Conservation (phyloP, 2,113 vertebrate species). For the Trematocara variabile region DNA sequence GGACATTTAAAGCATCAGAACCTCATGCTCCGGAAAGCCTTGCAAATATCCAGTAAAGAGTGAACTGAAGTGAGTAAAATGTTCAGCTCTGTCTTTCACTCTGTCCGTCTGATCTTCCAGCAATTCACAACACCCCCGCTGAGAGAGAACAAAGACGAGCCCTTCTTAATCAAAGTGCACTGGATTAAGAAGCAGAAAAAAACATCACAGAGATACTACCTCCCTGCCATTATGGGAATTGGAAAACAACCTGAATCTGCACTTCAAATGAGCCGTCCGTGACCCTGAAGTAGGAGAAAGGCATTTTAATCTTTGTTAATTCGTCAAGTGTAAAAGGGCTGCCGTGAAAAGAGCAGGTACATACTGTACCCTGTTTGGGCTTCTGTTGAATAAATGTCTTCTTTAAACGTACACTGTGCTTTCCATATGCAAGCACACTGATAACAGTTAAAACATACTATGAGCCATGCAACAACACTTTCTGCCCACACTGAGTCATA, state of each 20-base stretch:
- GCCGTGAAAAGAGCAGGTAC: background rate
- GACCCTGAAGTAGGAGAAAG: slow-evolving; percentile 59
- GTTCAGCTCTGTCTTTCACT: slow-evolving; percentile 12
- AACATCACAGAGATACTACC: slow-evolving; percentile 59
- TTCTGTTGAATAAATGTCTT: background rate
- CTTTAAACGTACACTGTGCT: background rate
- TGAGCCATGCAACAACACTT: slow-evolving; percentile 13
- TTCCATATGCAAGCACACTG: background rate
- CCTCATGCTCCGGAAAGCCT: background rate
- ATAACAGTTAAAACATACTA: background rate
- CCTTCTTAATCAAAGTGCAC: slow-evolving; percentile 68
- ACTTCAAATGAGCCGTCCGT: slow-evolving; percentile 58
- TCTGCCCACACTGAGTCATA: slow-evolving; percentile 36
- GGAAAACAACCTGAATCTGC: slow-evolving; percentile 59
- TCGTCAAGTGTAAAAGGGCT: slow-evolving; percentile 27
- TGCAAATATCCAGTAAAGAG: slow-evolving; percentile 35
- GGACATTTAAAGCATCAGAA: slow-evolving; percentile 32
- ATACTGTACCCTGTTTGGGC: background rate
- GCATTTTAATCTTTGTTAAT: slow-evolving; percentile 62
- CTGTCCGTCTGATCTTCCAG: slow-evolving; percentile 60
- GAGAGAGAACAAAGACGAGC: slow-evolving; percentile 68
- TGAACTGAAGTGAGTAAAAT: slow-evolving; percentile 62
- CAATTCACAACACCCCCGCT: slow-evolving; percentile 32
- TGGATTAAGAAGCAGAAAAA: slow-evolving; percentile 61
- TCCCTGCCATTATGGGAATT: slow-evolving; percentile 47